phyloP scores from a whole-genome alignment of 1,140 invertebrate genomes.

The Calosoma granatense region DNA sequence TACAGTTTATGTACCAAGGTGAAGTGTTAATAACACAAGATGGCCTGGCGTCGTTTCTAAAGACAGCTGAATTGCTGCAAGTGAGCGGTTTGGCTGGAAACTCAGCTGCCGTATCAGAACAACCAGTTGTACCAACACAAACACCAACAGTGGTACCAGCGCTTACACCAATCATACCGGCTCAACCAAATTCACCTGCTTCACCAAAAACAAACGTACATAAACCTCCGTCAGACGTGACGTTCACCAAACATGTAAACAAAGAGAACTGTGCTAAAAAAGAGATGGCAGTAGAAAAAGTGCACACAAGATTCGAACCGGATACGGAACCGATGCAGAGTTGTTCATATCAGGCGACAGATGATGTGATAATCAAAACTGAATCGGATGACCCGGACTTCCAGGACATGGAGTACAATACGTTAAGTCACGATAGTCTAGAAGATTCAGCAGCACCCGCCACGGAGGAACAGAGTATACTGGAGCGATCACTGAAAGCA shows the following conservation, averaged over 20 bases:
- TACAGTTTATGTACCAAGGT: constrained; percentile 71
- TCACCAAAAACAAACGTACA: neutral
- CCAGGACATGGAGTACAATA: neutral
- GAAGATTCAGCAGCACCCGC: neutral
- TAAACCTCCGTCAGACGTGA: constrained; percentile 12
- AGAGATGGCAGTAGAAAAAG: neutral
- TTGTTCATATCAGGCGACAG: neutral
- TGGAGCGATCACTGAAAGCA: constrained; percentile 1
- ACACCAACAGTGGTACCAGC: neutral
- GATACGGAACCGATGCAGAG: neutral
- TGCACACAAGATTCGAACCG: neutral
- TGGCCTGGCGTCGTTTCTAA: constrained; percentile 57
- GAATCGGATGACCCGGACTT: neutral
- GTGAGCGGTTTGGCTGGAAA: constrained; percentile 53
- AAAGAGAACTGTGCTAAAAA: neutral
- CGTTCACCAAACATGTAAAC: neutral
- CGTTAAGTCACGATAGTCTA: neutral
- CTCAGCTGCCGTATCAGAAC: constrained; percentile 29
- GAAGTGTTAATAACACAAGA: constrained; percentile 65
- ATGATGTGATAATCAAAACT: neutral
- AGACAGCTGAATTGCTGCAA: constrained; percentile 60
- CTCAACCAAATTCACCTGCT: constrained; percentile 1
- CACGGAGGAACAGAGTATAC: neutral
- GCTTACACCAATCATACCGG: constrained; percentile 9
- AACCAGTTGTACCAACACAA: constrained; percentile 5